Percentiles rank a stretch among this genome's conserved stretches.
Evolutionary conservation across 1,140 invertebrate species (phyloP).

Genomic region (Drosophila chauvacae): DNA sequence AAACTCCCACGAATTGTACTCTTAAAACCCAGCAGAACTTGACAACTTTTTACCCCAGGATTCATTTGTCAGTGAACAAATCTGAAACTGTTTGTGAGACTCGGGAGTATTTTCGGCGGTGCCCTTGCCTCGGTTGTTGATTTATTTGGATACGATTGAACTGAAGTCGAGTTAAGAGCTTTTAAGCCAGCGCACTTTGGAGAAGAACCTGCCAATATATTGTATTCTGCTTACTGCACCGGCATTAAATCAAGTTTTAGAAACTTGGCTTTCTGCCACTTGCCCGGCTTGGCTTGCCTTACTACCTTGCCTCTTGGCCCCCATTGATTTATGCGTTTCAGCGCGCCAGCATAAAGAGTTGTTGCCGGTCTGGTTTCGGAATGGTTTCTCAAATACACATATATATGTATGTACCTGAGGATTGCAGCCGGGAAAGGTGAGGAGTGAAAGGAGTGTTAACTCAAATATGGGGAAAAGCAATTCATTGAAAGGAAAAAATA

Average conservation of each 20-base stretch:
- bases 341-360: slow-evolving; percentile 59
- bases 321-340: slow-evolving; percentile 65
- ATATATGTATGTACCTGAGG: slow-evolving; percentile 16
- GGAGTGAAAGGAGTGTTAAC: slow-evolving; percentile 38
- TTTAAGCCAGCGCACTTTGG: slow-evolving; percentile 58
- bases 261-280: slow-evolving; percentile 59
- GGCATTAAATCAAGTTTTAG: slow-evolving; percentile 65
- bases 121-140: slow-evolving; percentile 29
- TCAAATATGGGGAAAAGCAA: slow-evolving; percentile 52
- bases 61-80: slow-evolving; percentile 42
- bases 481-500: slow-evolving; percentile 48
- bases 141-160: slow-evolving; percentile 57
- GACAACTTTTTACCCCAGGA: slow-evolving; percentile 18
- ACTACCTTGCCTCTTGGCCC: slow-evolving; percentile 18
- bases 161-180: slow-evolving; percentile 55
- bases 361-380: slow-evolving; percentile 14
- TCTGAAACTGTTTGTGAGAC: slow-evolving; percentile 33
- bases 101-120: slow-evolving; percentile 28
- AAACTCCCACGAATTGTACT: background rate
- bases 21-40: slow-evolving; percentile 2
- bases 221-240: slow-evolving; percentile 53
- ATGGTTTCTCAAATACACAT: slow-evolving; percentile 28
- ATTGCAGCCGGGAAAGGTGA: slow-evolving; percentile 30
- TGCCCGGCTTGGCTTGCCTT: slow-evolving; percentile 1
- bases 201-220: slow-evolving; percentile 62